Conservation (phyloP, 2,888 invertebrate genomes). For the Brenthis daphne region DNA sequence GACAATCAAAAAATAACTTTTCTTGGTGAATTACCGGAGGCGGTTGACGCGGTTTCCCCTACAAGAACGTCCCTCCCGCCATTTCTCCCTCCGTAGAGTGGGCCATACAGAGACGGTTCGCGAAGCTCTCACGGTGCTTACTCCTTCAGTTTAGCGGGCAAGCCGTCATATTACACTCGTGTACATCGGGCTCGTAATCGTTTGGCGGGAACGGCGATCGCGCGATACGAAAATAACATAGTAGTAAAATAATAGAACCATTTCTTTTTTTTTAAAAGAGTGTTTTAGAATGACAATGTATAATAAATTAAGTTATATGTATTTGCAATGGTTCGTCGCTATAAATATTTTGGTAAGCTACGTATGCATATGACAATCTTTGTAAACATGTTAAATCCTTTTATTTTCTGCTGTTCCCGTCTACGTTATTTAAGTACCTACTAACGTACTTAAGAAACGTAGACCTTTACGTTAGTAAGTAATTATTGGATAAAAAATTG, state of each 20-base stretch:
- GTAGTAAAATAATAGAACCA: slow-evolving; percentile 45
- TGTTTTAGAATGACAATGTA: slow-evolving; percentile 60
- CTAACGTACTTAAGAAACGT: too few species aligned
- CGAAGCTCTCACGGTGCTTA: slow-evolving; percentile 74
- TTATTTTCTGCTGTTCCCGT: neutral
- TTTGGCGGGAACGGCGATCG: slow-evolving; percentile 69
- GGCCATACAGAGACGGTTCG: slow-evolving; percentile 78
- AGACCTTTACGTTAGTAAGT: too few species aligned
- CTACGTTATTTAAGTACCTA: too few species aligned
- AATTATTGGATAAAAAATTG: too few species aligned
- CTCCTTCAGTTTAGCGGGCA: slow-evolving; percentile 77
- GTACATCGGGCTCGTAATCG: slow-evolving; percentile 50
- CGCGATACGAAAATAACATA: slow-evolving; percentile 45
- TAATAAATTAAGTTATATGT: slow-evolving; percentile 42
- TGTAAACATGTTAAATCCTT: neutral
- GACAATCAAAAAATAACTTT: slow-evolving; percentile 75
- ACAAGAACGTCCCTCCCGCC: slow-evolving; percentile 76
- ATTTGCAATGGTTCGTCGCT: slow-evolving; percentile 27
- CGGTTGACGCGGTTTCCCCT: slow-evolving; percentile 79
- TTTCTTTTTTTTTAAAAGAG: slow-evolving; percentile 62
- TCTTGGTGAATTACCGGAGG: slow-evolving; percentile 80
- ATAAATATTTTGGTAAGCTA: slow-evolving; percentile 35
- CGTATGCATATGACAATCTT: neutral
- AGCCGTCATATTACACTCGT: slow-evolving; percentile 67
- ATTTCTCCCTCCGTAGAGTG: slow-evolving; percentile 75